Evolutionary conservation across 2,113 vertebrate species (phyloP).

Genomic region (Cephalopholis sonnerati): DNA sequence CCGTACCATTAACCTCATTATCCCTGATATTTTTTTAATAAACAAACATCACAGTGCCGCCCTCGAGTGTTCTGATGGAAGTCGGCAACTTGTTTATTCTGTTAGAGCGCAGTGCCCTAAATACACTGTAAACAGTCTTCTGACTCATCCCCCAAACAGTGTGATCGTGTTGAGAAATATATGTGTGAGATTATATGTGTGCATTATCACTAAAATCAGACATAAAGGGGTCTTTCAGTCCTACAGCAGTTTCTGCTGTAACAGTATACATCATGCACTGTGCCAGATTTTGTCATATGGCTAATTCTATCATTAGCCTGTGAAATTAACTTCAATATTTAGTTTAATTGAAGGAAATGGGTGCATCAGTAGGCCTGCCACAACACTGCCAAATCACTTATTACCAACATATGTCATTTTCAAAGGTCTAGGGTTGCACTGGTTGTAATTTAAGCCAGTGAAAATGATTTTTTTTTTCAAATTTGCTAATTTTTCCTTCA

Average conservation of each 20-base stretch:
- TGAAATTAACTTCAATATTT: background rate
- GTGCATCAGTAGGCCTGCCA: background rate
- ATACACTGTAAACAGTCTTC: background rate
- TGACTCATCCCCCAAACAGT: background rate
- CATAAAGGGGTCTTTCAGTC: background rate
- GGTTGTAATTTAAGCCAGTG: background rate
- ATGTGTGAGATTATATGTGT: background rate
- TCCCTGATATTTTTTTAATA: background rate
- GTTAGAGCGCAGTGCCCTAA: background rate
- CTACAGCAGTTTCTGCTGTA: background rate
- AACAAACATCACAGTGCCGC: background rate
- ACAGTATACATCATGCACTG: no score
- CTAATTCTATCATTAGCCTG: background rate
- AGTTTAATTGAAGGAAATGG: background rate
- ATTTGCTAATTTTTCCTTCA: background rate
- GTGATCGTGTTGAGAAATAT: background rate
- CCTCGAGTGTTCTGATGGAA: no score
- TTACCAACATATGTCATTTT: background rate
- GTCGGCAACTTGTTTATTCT: conserved; percentile 11
- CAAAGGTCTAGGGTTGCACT: background rate
- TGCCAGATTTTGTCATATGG: background rate
- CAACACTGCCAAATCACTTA: background rate
- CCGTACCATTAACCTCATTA: background rate
- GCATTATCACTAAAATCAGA: background rate
- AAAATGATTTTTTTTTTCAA: background rate